phyloP scores from a whole-genome alignment of 1,140 invertebrate genomes.

The Penaeus vannamei region DNA sequence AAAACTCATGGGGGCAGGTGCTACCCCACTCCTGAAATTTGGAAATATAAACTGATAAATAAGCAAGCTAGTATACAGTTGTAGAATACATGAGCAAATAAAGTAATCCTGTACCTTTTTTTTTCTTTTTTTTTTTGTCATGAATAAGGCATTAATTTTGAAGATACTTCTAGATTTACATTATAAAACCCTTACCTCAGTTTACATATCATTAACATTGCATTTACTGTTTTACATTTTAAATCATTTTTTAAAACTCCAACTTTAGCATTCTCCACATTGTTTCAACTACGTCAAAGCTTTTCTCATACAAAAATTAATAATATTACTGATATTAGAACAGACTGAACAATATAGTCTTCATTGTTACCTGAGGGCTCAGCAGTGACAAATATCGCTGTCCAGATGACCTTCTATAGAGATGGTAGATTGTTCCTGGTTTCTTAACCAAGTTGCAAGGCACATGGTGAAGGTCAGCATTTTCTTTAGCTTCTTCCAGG shows the following conservation, averaged over 20 bases:
- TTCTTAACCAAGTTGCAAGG: constrained; percentile 83
- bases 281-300: neutral
- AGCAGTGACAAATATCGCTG: constrained; percentile 82
- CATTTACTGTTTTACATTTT: too few relatives aligned
- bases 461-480: constrained; percentile 77
- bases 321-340: neutral
- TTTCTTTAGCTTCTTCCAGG: constrained; percentile 77
- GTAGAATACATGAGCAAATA: too few relatives aligned
- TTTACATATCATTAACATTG: too few relatives aligned
- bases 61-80: neutral
- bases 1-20: constrained; percentile 76
- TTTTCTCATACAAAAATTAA: neutral
- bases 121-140: too few relatives aligned
- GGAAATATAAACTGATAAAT: neutral
- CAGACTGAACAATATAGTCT: neutral
- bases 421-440: constrained; percentile 81
- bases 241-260: neutral
- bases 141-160: too few relatives aligned
- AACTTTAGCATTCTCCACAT: neutral
- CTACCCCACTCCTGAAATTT: constrained; percentile 78
- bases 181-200: too few relatives aligned
- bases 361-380: constrained; percentile 77
- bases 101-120: too few relatives aligned
- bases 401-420: constrained; percentile 79
- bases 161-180: too few relatives aligned